A percentile compares a stretch with the other conserved stretches of the same genome.
Conservation (phyloP, 1,140 invertebrate species). For the Mactra quadrangularis region DNA sequence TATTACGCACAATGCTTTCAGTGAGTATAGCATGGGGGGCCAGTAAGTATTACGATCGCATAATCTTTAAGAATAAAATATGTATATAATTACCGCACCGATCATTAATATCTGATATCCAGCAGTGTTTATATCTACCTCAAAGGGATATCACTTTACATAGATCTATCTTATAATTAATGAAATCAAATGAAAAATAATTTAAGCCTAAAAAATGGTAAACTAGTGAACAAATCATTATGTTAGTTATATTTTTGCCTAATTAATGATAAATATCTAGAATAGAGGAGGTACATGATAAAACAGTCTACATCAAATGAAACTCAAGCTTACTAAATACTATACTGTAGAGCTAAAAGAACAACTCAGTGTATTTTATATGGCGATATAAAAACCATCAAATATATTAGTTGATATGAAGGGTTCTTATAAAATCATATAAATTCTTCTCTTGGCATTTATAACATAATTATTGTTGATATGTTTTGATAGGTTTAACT, state of each 20-base stretch:
- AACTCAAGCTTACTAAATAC: conserved; percentile 52
- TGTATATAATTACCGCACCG: conserved; percentile 47
- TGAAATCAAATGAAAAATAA: conserved; percentile 61
- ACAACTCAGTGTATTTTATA: conserved; percentile 53
- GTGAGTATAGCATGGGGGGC: conserved; percentile 45
- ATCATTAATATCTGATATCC: conserved; percentile 47
- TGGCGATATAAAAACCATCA: conserved; percentile 59
- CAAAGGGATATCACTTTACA: conserved; percentile 20
- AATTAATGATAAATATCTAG: conserved; percentile 63
- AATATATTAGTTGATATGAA: conserved; percentile 40
- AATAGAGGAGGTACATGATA: conserved; percentile 36
- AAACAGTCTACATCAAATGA: conserved; percentile 40
- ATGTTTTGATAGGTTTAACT: conserved; percentile 25
- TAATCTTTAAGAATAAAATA: conserved; percentile 50
- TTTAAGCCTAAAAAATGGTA: conserved; percentile 32
- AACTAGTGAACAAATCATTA: conserved; percentile 24
- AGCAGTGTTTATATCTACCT: conserved; percentile 45
- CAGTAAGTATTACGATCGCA: conserved; percentile 12
- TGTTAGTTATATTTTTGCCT: conserved; percentile 26
- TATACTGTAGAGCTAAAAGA: not conserved
- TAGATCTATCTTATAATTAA: conserved; percentile 31
- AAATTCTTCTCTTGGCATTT: conserved; percentile 51
- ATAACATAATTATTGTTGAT: conserved; percentile 2
- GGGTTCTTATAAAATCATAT: conserved; percentile 48
- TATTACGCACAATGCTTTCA: no score